Conservation (phyloP, 2,888 invertebrate species). For the Torymus aiolomorphi region DNA sequence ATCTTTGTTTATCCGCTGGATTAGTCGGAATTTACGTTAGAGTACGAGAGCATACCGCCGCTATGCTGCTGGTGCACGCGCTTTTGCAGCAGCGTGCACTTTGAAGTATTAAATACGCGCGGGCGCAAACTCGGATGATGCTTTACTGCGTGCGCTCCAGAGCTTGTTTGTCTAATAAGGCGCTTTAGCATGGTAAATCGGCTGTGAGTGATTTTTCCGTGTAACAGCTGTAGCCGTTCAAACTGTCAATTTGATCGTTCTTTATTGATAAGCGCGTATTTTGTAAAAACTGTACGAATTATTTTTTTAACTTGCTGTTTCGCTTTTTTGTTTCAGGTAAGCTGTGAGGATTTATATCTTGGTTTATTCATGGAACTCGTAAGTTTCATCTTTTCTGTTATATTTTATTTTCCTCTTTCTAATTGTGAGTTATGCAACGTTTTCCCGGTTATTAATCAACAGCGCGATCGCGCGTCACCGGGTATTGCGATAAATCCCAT, state of each 20-base stretch:
- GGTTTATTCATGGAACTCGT: background rate
- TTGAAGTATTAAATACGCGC: background rate
- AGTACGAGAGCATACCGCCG: background rate
- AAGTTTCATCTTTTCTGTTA: background rate
- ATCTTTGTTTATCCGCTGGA: background rate
- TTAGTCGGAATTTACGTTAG: too few species aligned
- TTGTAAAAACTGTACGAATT: too few species aligned
- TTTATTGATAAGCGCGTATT: too few species aligned
- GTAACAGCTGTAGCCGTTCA: too few species aligned
- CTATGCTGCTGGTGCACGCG: background rate
- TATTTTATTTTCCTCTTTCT: too few species aligned
- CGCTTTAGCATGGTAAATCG: too few species aligned
- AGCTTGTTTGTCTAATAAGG: background rate
- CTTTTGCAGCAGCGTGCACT: background rate
- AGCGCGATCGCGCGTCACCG: constrained; percentile 14
- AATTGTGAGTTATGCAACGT: background rate
- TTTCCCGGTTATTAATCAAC: constrained; percentile 15
- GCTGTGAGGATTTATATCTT: background rate
- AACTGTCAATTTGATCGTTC: too few species aligned
- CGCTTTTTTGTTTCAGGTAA: constrained; percentile 20
- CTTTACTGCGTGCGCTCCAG: background rate
- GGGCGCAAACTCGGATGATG: too few species aligned
- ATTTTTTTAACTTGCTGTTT: too few species aligned
- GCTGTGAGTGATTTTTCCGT: too few species aligned
- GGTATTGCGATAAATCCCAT: constrained; percentile 18